Conservation (phyloP, 2,888 invertebrate genomes). For the Chymomyza caudatula region DNA sequence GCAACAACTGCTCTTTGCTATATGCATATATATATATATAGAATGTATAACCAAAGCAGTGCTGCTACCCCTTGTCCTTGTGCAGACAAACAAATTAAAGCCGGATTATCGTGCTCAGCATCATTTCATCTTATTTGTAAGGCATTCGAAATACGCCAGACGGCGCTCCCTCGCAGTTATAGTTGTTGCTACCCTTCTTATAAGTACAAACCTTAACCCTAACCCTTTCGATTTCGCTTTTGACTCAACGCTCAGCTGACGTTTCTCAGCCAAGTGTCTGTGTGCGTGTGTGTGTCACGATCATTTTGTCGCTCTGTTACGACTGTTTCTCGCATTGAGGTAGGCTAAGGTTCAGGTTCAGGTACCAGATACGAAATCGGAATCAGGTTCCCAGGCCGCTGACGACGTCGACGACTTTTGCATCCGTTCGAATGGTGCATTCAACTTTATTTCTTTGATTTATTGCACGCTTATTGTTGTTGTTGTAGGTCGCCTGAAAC, state of each 20-base stretch:
- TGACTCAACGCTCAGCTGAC: conserved; percentile 74
- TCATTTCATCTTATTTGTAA: conserved; percentile 43
- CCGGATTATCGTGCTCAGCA: conserved; percentile 56
- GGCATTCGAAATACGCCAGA: background rate
- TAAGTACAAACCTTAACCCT: background rate
- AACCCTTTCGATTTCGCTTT: conserved; percentile 45
- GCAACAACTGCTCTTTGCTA: background rate
- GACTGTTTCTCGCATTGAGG: conserved; percentile 59
- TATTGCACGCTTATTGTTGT: conserved; percentile 48
- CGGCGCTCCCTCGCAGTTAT: background rate
- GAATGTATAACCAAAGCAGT: background rate
- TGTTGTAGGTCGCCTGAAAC: conserved; percentile 58
- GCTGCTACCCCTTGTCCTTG: conserved; percentile 7
- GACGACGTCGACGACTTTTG: conserved; percentile 56
- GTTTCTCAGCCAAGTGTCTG: conserved; percentile 45
- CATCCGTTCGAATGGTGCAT: conserved; percentile 64
- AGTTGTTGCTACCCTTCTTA: background rate
- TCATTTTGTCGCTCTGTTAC: too few species aligned
- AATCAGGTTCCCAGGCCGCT: conserved; percentile 53
- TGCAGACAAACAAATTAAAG: conserved; percentile 59
- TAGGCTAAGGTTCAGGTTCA: conserved; percentile 44
- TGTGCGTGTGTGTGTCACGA: background rate
- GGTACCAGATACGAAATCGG: conserved; percentile 8
- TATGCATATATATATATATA: too few species aligned
- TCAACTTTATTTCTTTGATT: conserved; percentile 70